Conservation (phyloP, 1,140 invertebrate species). For the Heterodera schachtii region DNA sequence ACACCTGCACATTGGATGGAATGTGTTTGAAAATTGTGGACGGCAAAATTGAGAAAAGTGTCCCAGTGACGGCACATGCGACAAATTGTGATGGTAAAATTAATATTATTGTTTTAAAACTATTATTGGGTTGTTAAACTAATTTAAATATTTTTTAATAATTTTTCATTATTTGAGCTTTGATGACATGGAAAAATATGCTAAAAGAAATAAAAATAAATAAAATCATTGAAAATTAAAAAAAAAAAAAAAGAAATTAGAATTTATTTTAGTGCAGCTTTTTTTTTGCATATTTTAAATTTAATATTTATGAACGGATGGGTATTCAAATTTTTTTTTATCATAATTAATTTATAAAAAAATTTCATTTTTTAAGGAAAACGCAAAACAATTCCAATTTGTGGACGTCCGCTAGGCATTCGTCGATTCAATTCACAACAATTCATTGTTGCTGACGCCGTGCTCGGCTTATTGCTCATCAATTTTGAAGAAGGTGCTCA, state of each 20-base stretch:
- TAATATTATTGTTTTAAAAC: not conserved
- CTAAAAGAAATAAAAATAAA: too few species aligned
- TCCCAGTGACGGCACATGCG: constrained; percentile 30
- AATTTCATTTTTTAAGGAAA: not conserved
- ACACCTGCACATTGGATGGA: constrained; percentile 34
- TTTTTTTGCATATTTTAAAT: too few species aligned
- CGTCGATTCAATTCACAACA: constrained; percentile 28
- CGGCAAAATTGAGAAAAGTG: constrained; percentile 31
- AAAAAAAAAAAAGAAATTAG: too few species aligned
- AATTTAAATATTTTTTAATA: not conserved
- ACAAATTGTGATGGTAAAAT: constrained; percentile 32
- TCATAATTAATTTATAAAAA: not conserved
- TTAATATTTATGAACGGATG: not conserved
- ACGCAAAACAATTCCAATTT: constrained; percentile 41
- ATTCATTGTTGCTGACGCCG: constrained; percentile 36
- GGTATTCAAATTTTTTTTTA: too few species aligned
- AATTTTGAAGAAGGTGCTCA: constrained; percentile 42
- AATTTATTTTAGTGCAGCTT: too few species aligned
- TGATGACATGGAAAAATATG: too few species aligned
- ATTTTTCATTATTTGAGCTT: not conserved
- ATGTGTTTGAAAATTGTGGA: constrained; percentile 38
- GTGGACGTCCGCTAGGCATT: constrained; percentile 40
- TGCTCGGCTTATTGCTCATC: constrained; percentile 13
- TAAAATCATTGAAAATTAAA: too few species aligned
- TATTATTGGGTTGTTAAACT: not conserved